These are phyloP conservation scores for Pedetes capensis DNA, from an alignment of 2,113 vertebrate genomes.

Conservation along the genomic window DNA sequence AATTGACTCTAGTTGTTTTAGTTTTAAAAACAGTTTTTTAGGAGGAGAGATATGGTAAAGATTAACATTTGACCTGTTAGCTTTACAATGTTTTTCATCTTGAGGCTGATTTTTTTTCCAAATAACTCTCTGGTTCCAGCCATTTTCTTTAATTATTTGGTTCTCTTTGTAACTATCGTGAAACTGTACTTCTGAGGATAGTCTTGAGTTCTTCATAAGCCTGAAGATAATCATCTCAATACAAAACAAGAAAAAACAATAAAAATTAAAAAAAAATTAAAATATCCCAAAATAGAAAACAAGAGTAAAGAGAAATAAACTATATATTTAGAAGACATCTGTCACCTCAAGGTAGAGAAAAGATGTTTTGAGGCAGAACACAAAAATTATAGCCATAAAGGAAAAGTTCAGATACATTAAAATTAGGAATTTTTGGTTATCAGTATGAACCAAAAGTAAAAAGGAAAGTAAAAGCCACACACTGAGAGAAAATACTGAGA, in stretches of 20 bases:
- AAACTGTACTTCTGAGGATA: background rate
- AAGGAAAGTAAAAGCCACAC: background rate
- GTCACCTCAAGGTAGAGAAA: background rate
- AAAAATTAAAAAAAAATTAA: background rate
- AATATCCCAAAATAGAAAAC: no score
- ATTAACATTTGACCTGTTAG: background rate
- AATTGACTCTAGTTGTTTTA: background rate
- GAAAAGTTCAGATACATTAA: conserved; percentile 4
- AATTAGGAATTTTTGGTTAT: conserved; percentile 29
- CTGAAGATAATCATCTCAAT: conserved; percentile 1
- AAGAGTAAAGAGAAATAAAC: background rate
- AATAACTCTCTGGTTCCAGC: background rate
- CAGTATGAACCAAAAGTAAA: conserved; percentile 26
- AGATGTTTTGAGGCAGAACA: background rate
- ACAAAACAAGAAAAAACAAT: no score
- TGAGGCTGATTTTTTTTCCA: background rate
- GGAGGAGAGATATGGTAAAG: background rate
- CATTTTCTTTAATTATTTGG: conserved; percentile 19
- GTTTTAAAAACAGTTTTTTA: conserved; percentile 12
- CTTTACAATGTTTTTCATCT: conserved; percentile 26
- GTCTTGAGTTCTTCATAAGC: background rate
- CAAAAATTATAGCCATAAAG: background rate
- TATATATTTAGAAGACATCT: background rate
- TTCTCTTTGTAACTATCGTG: background rate
- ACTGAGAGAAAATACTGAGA: background rate